Base-by-base conservation (phyloP, 1,140 invertebrate genomes). In the Drosophila orena region DNA sequence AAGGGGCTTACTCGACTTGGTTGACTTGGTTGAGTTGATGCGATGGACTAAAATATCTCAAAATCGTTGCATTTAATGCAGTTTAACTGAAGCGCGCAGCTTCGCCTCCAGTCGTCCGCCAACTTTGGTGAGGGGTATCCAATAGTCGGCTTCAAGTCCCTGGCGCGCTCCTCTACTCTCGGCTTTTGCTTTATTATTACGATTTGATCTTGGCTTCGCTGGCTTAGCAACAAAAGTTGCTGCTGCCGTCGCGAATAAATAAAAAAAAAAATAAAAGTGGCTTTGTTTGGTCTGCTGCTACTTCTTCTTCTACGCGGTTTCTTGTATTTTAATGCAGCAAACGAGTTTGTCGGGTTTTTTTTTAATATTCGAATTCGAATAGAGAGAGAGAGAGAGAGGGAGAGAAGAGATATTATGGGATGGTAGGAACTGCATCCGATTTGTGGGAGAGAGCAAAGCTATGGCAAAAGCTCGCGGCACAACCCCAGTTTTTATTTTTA, bases 171-270 rank as follows among this genome's bases (percentile, higher is more conserved):
- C n/a, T 35, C n/a, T 30, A 20, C 35, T 61, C 22, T 37, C 61
- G 57, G 61, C 27, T 68, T 50, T 50, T 20, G 20, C 30, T 70
- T 64, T 65, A 44, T 52, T 81, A 59, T 68, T 69, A 49, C 54
- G 55, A 54, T 88, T 83, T 88, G 83, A 89, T 88, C 78, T 88
- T 81, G 83, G 70, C 57, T 65, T 53, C 55, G 73, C 38, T 75
- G 53, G 83, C 83, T 84, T 89, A 79, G 84, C 84, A 89, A 89
- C 84, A 84, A 89, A 80, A 78, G 74, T 77, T 77, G 53, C 64
- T 40, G 34, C 20, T 30, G 54, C 24, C 50, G 65, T 35, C 62
- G 66, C 66, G n/a, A 38, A 37, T 44, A 50, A 30, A 24, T 44
- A 69, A 46, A 15, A 47, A 27, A 47, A 47, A 68, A 70, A 72